phyloP scores from a whole-genome alignment of 2,113 vertebrate genomes.

The Tragelaphus buxtoni region DNA sequence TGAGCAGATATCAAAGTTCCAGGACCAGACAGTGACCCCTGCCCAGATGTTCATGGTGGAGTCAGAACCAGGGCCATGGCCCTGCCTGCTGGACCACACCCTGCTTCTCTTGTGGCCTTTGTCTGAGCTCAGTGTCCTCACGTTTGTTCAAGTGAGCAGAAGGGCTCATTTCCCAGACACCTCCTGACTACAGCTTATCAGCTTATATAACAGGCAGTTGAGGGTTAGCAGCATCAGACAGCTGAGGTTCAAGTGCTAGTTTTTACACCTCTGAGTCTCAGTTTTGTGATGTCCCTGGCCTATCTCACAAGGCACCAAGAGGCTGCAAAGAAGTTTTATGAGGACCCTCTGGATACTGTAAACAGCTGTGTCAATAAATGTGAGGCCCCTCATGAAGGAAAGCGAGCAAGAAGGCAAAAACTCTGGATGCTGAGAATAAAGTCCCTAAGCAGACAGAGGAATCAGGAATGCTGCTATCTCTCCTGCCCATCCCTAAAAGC shows the following conservation, averaged over 20 bases:
- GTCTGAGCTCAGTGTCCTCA: background rate
- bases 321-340: background rate
- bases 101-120: background rate
- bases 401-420: background rate
- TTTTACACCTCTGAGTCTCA: background rate
- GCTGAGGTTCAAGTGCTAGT: background rate
- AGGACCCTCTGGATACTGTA: background rate
- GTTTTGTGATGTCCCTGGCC: background rate
- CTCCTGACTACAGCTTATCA: background rate
- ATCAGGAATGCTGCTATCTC: background rate
- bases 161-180: background rate
- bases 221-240: background rate
- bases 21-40: background rate
- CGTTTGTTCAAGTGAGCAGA: background rate
- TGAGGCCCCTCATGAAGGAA: background rate
- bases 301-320: background rate
- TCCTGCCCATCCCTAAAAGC: background rate
- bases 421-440: background rate
- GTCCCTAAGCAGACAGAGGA: background rate
- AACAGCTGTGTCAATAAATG: background rate
- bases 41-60: background rate
- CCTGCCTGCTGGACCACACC: background rate
- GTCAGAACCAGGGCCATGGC: background rate
- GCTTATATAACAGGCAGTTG: background rate
- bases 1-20: background rate